A percentile compares a stretch with the other conserved stretches of the same genome.
Evolutionary conservation across 2,113 vertebrate species (phyloP).

Genomic region (Tetraodon nigroviridis): DNA sequence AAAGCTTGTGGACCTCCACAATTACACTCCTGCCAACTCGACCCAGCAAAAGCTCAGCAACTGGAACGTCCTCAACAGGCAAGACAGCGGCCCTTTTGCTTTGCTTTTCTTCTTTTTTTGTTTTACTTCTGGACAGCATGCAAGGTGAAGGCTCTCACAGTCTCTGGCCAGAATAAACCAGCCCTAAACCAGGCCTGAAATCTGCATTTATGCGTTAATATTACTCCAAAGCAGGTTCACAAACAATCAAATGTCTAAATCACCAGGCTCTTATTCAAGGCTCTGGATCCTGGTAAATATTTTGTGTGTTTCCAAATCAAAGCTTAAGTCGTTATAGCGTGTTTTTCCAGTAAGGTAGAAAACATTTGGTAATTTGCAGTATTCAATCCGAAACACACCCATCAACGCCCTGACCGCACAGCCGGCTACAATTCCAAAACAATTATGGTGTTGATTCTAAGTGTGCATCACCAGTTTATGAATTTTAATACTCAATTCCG

Average conservation of each 20-base stretch:
- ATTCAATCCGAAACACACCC: too few species aligned
- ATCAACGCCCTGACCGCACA: not conserved
- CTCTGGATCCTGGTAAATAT: too few species aligned
- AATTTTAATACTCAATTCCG: constrained; percentile 10
- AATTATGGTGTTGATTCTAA: constrained; percentile 1
- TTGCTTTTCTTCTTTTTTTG: not conserved
- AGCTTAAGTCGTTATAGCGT: too few species aligned
- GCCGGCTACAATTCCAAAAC: constrained; percentile 31
- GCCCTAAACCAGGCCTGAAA: not conserved
- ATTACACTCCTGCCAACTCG: constrained; percentile 74
- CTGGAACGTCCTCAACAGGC: constrained; percentile 79
- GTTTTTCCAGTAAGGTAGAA: too few species aligned
- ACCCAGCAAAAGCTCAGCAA: constrained; percentile 76
- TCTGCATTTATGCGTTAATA: not conserved
- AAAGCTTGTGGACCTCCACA: constrained; percentile 78
- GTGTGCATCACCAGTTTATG: not conserved
- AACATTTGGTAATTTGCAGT: too few species aligned
- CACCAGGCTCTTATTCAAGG: too few species aligned
- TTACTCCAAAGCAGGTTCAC: not conserved
- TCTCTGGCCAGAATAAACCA: not conserved
- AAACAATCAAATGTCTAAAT: not conserved
- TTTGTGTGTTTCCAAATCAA: too few species aligned
- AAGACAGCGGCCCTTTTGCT: constrained; percentile 19
- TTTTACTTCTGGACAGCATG: not conserved
- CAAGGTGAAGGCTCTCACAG: not conserved